These are phyloP conservation scores for Planococcus citri DNA, from an alignment of 1,140 invertebrate species.

Conservation along the genomic window DNA sequence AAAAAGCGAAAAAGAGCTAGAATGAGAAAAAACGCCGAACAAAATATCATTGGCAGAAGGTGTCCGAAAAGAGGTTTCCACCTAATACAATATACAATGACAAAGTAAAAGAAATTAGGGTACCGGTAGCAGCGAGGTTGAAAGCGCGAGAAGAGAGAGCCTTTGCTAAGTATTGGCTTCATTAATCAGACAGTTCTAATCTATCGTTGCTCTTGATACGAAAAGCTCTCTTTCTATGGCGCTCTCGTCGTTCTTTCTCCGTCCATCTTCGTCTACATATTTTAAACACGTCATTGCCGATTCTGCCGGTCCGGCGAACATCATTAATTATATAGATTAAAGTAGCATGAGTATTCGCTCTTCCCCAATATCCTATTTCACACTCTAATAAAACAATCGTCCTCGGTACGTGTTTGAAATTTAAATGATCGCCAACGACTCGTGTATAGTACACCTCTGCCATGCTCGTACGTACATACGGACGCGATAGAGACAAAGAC, in stretches of 20 bases:
- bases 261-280: background rate
- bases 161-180: slow-evolving; percentile 11
- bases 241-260: background rate
- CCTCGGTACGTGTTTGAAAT: background rate
- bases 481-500: no score
- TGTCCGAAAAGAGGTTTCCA: background rate
- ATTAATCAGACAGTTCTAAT: slow-evolving; percentile 12
- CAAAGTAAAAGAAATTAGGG: slow-evolving; percentile 7
- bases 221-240: background rate
- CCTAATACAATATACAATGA: slow-evolving; percentile 3
- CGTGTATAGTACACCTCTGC: no score
- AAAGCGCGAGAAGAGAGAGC: background rate
- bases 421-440: background rate
- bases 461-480: no score
- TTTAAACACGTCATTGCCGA: background rate
- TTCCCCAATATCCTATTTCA: background rate
- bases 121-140: no score
- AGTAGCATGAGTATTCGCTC: background rate
- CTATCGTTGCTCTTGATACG: background rate
- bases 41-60: background rate
- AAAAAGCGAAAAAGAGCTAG: background rate
- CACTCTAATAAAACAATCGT: slow-evolving; percentile 1
- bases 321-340: slow-evolving; percentile 8
- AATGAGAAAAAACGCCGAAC: background rate
- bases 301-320: slow-evolving; percentile 4